Evolutionary conservation across 2,797 vertebrate genomes (phyloP).

Genomic region (Coendou prehensilis): DNA sequence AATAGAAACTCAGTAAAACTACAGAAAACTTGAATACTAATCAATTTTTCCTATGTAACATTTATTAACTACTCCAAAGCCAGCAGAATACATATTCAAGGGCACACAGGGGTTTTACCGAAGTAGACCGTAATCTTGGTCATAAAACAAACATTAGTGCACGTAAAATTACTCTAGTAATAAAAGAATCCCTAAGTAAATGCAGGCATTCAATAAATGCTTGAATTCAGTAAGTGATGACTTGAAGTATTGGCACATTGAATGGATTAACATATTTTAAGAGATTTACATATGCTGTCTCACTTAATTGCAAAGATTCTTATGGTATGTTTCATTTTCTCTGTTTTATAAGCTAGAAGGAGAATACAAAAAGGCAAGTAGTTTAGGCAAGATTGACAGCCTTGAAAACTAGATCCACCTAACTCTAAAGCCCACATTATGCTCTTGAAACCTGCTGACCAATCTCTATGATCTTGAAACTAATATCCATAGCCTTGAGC

Average conservation of each 20-base stretch:
- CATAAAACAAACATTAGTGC: background rate
- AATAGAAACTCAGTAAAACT: background rate
- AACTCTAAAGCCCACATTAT: background rate
- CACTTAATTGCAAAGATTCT: background rate
- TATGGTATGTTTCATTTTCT: background rate
- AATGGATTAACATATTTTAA: background rate
- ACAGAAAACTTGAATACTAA: background rate
- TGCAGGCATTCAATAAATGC: background rate
- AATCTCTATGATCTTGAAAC: background rate
- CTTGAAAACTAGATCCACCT: background rate
- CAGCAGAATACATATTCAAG: background rate
- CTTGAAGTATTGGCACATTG: background rate
- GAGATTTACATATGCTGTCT: background rate
- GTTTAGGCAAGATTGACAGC: background rate
- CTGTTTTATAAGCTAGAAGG: conserved; percentile 14
- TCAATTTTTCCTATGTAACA: background rate
- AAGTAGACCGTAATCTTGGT: background rate
- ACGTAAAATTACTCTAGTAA: background rate
- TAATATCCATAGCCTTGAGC: background rate
- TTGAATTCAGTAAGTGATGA: background rate
- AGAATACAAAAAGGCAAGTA: background rate
- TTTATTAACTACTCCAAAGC: background rate
- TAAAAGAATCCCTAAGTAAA: background rate
- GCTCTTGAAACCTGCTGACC: background rate
- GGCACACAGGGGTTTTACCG: background rate